These are phyloP conservation scores for Schrankia costaestrigalis DNA, from an alignment of 2,888 invertebrate genomes.

Conservation along the genomic window DNA sequence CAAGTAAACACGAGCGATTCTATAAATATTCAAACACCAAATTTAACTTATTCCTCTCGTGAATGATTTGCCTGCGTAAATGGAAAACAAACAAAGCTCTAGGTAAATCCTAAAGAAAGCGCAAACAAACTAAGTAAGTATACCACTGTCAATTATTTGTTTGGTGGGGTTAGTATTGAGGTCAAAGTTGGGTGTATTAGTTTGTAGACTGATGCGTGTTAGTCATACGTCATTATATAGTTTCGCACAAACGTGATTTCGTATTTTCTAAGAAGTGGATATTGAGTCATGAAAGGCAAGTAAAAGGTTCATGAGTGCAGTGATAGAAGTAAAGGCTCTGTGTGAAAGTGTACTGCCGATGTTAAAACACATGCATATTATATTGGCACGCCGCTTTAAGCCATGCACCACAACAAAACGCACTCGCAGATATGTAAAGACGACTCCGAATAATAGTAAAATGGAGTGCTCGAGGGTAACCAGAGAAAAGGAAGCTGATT, in stretches of 20 bases:
- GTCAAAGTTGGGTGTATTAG: conserved; percentile 35
- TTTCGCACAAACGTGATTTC: conserved; percentile 18
- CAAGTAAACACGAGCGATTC: conserved; percentile 72
- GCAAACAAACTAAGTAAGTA: conserved; percentile 44
- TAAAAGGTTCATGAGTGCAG: conserved; percentile 44
- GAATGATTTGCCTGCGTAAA: conserved; percentile 38
- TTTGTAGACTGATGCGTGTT: conserved; percentile 38
- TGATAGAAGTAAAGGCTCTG: conserved; percentile 35
- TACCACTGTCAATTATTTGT: conserved; percentile 27
- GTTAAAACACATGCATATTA: conserved; percentile 69
- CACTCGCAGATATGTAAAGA: conserved; percentile 51
- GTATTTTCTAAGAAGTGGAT: no score
- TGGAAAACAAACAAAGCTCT: conserved; percentile 32
- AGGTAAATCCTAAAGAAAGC: conserved; percentile 43
- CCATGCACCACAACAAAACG: conserved; percentile 74
- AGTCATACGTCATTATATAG: conserved; percentile 30
- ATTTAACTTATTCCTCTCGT: conserved; percentile 38
- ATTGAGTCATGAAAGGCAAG: conserved; percentile 36
- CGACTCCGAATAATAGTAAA: conserved; percentile 51
- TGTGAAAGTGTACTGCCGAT: conserved; percentile 46
- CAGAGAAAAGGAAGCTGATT: conserved; percentile 57
- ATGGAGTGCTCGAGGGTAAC: conserved; percentile 57
- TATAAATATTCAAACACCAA: conserved; percentile 52
- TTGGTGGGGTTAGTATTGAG: conserved; percentile 30
- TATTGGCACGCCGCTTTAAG: conserved; percentile 64